A percentile compares a stretch with the other conserved stretches of the same genome.
Evolutionary conservation across 2,888 invertebrate genomes (phyloP).

Genomic region (Odontomyia ornata): DNA sequence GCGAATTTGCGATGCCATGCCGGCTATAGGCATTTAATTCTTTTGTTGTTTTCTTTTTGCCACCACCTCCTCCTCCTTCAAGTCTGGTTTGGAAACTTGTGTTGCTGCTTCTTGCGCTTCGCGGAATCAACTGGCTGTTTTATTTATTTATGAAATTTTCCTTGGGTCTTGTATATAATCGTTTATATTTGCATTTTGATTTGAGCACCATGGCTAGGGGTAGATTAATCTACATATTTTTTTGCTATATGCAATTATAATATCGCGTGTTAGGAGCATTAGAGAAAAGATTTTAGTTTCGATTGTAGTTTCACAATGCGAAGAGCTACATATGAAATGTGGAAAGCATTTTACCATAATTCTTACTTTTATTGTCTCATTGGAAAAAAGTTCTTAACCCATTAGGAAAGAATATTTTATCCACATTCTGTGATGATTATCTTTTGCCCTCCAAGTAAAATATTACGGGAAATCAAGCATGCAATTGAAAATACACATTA

Average conservation of each 20-base stretch:
- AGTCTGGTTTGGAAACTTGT: slow-evolving; percentile 12
- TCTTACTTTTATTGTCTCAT: too few relatives aligned
- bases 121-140: neutral
- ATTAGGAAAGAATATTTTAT: too few relatives aligned
- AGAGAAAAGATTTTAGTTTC: too few relatives aligned
- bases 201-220: neutral
- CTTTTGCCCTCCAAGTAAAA: too few relatives aligned
- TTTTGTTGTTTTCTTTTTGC: neutral
- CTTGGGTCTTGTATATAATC: neutral
- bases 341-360: too few relatives aligned
- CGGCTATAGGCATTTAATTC: slow-evolving; percentile 25
- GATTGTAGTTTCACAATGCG: too few relatives aligned
- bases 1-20: neutral
- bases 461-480: too few relatives aligned
- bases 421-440: too few relatives aligned
- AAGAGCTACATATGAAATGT: too few relatives aligned
- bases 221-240: neutral
- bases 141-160: slow-evolving; percentile 22
- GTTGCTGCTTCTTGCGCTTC: neutral
- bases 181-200: slow-evolving; percentile 15
- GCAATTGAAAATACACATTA: too few relatives aligned
- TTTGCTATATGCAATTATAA: neutral
- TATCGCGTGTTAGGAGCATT: neutral
- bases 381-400: too few relatives aligned
- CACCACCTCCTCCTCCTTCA: neutral